phyloP scores from a whole-genome alignment of 1,140 invertebrate genomes.

The Pogonognathellus flavescens region DNA sequence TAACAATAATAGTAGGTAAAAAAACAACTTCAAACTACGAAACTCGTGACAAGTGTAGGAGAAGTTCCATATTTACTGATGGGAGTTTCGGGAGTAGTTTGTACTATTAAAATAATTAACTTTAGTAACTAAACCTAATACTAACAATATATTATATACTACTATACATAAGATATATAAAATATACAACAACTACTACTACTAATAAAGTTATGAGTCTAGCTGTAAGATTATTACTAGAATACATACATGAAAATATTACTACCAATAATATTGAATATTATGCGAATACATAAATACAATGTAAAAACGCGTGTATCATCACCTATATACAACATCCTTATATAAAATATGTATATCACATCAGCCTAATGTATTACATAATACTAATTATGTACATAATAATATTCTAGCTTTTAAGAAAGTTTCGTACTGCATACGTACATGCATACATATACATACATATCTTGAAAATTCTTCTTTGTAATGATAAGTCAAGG shows the following conservation, averaged over 20 bases:
- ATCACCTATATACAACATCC: too few relatives aligned
- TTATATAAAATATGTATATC: conserved; percentile 6
- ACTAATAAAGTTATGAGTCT: background rate
- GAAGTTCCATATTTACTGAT: conserved; percentile 12
- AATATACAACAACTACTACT: too few relatives aligned
- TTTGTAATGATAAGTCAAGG: conserved; percentile 5
- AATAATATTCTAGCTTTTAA: conserved; percentile 1
- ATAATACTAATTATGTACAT: too few relatives aligned
- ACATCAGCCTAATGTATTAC: conserved; percentile 37
- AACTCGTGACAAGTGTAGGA: conserved; percentile 15
- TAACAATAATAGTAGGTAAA: background rate
- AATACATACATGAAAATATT: background rate
- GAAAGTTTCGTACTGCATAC: conserved; percentile 44
- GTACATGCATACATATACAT: background rate
- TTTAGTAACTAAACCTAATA: background rate
- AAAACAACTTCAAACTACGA: conserved; percentile 15
- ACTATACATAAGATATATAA: too few relatives aligned
- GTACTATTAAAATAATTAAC: conserved; percentile 22
- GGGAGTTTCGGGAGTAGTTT: conserved; percentile 2
- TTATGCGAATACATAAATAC: conserved; percentile 6
- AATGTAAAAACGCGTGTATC: too few relatives aligned
- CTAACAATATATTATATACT: too few relatives aligned
- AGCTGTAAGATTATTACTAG: background rate
- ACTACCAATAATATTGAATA: background rate
- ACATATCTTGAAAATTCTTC: conserved; percentile 31